Conservation (phyloP, 2,888 invertebrate species). For the Arrhopalites spinosus region DNA sequence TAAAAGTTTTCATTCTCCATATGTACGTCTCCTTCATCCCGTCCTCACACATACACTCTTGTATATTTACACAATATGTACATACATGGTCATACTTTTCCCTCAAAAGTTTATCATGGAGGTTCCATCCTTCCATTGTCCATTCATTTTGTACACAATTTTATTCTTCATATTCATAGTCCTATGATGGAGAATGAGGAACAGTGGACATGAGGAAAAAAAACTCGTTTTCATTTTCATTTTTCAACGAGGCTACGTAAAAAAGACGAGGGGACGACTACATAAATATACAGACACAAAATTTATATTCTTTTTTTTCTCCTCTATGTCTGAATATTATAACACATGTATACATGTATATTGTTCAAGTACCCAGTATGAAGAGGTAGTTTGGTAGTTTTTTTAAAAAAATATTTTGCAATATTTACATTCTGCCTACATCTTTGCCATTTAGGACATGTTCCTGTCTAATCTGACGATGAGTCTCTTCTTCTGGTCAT, state of each 20-base stretch:
- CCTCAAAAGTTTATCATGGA: neutral
- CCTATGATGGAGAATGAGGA: neutral
- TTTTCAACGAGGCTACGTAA: neutral
- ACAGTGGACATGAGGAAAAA: neutral
- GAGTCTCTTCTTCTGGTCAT: too few species aligned
- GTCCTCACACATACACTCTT: neutral
- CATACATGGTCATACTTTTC: neutral
- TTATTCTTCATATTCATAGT: neutral
- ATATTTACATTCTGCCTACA: slow-evolving; percentile 5
- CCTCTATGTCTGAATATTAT: too few species aligned
- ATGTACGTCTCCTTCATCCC: neutral
- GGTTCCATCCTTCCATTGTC: neutral
- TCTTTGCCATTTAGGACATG: slow-evolving; percentile 31
- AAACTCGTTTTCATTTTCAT: slow-evolving; percentile 17
- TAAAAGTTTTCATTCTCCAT: too few species aligned
- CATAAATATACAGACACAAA: too few species aligned
- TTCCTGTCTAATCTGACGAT: neutral
- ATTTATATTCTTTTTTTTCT: too few species aligned
- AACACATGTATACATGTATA: too few species aligned
- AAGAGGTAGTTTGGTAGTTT: too few species aligned
- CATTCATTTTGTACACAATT: too few species aligned
- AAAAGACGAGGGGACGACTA: too few species aligned
- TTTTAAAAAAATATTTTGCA: too few species aligned
- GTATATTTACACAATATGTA: neutral
- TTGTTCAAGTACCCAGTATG: too few species aligned